Base-by-base conservation (phyloP, 2,797 vertebrate genomes). In the Alosa sapidissima region DNA sequence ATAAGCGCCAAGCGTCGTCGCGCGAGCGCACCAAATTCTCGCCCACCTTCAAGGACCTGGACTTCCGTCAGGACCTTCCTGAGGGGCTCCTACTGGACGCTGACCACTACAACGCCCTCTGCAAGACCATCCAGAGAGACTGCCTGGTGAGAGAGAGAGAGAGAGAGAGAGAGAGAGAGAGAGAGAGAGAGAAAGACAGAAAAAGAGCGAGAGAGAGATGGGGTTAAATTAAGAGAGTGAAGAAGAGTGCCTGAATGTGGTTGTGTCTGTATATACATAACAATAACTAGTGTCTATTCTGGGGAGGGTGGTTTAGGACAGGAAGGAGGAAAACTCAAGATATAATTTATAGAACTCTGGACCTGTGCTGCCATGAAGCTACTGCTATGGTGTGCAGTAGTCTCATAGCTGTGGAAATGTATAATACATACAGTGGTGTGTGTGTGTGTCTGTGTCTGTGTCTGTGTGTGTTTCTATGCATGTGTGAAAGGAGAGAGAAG, bases 1-100 rank as follows among this genome's bases (percentile, higher is more conserved):
- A 97, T 87, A 99, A 98, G 62, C 95, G 98, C 0, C 94, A 96
- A 0, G 98, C 98, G 0, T 98, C 97, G 0, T 94, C 93, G 0
- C 98, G 97, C 83, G 98, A 99, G 90, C 90, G 96, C 4, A 96
- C 95, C 0, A 99, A 99, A 84, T 85, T 87, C 0, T 90, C 96
- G 49, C 97, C 98, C 0, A 98, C 98, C 0, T 97, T 91, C 93
- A 99, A 99, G 92, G 98, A 99, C 93, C 89, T 99, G 91, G 98
- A 99, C 90, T 99, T 99, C 84, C 89, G 98, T 19, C 96, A 97
- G 91, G 96, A 99, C 55, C 82, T 96, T 41, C 92, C 93, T 0
- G 97, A 97, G 0, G 97, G 97, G 3, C 94, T 99, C 0, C 89
- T 95, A 84, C 90, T 99, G 84, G 98, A 99, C 65, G 88, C 88